Conservation (phyloP, 2,888 invertebrate species). For the Pseudococcus longispinus region DNA sequence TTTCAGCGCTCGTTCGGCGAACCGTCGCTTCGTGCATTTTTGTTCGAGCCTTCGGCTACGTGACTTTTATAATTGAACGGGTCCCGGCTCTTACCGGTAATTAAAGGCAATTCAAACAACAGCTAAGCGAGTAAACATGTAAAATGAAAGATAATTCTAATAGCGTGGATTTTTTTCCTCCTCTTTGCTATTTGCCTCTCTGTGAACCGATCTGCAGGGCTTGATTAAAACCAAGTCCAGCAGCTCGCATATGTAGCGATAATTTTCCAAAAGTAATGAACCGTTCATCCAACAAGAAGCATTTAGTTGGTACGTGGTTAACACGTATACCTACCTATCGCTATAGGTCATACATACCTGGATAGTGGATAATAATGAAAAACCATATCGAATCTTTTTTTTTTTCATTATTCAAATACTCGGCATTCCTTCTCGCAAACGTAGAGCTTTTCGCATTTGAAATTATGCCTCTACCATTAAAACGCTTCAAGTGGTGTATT, state of each 20-base stretch:
- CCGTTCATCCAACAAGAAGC: background rate
- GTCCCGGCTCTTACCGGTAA: background rate
- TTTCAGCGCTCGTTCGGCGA: background rate
- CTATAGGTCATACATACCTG: background rate
- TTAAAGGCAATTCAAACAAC: slow-evolving; percentile 44
- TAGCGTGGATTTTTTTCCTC: background rate
- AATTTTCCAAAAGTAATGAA: background rate
- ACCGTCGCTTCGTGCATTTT: slow-evolving; percentile 6
- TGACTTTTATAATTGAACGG: slow-evolving; percentile 45
- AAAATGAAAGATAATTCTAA: slow-evolving; percentile 32
- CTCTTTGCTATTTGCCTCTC: background rate
- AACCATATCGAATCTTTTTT: slow-evolving; percentile 51
- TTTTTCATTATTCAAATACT: slow-evolving; percentile 43
- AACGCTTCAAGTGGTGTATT: background rate
- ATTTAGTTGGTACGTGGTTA: background rate
- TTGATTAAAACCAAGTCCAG: slow-evolving; percentile 4
- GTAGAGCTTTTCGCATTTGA: slow-evolving; percentile 34
- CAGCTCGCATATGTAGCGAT: background rate
- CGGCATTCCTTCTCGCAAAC: slow-evolving; percentile 38
- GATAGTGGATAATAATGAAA: slow-evolving; percentile 13
- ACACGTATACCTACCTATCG: background rate
- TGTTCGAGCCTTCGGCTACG: slow-evolving; percentile 16
- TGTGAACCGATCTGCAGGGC: background rate
- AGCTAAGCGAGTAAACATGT: slow-evolving; percentile 29
- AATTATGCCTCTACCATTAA: slow-evolving; percentile 16